Evolutionary conservation across 2,888 invertebrate species (phyloP), one percentile per base, ranked within the genome.

Genomic region (Notodonta ziczac): DNA sequence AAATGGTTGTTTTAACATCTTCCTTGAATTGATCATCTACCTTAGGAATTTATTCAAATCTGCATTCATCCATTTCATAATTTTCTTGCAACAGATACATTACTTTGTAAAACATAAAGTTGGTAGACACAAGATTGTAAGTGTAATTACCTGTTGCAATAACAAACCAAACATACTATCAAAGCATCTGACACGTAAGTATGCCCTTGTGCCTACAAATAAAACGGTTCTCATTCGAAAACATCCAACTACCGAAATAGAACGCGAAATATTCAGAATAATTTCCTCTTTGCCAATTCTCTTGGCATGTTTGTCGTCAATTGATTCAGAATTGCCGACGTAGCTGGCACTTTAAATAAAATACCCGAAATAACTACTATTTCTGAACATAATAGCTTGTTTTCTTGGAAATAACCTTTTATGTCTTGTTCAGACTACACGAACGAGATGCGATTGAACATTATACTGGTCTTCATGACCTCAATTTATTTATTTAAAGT

Each of bases 191-290:
- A 35, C 5, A 35, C 0, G 35, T 35, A 35, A 6, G 5, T 5
- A 10, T 42, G 2, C 42, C 7, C n/a, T n/a, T n/a, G 46, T 46
- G 13, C n/a, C 46, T 46, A 46, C 13, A n/a, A 46, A 46, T n/a
- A 46, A 46, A 46, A 46, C 10, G 13, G n/a, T 10, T n/a, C 46
- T 5, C 13, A 46, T 60, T 54, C 58, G 40, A 57, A 57, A 57
- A 55, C 14, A 24, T 57, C 57, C 56, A n/a, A 10, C 54, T 50
- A 48, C 61, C 58, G 55, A 60, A 63, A 63, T 62, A 56, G 60
- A 59, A 48, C 42, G 53, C 35, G 14, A 44, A 7, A 35, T 46
- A 54, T 57, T 66, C 61, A 53, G 58, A 44, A n/a, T 13, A 14
- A 42, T 32, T 58, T 32, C n/a, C 14, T 53, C n/a, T 56, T 58